phyloP scores from a whole-genome alignment of 2,113 vertebrate genomes.

The Psephotus haematonotus region DNA sequence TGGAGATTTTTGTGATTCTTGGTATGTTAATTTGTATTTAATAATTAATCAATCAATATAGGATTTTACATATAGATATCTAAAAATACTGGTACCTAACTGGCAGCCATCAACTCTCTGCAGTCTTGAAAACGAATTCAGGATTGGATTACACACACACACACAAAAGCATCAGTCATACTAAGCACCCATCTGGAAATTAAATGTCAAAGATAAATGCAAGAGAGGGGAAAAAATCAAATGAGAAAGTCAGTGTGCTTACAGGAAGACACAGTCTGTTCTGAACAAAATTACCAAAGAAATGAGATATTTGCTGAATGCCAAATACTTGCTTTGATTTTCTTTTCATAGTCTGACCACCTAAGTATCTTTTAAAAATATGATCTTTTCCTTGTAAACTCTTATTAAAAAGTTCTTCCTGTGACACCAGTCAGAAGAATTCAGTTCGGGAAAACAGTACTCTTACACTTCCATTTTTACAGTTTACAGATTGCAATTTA shows the following conservation, averaged over 20 bases:
- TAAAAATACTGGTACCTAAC: background rate
- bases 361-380: background rate
- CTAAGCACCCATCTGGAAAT: constrained; percentile 72
- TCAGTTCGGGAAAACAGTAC: background rate
- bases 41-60: constrained; percentile 8
- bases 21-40: background rate
- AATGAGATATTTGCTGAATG: constrained; percentile 49
- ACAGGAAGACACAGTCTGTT: constrained; percentile 66
- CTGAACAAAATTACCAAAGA: constrained; percentile 56
- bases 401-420: background rate
- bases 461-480: background rate
- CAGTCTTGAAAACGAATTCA: constrained; percentile 45
- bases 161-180: constrained; percentile 45
- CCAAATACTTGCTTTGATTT: constrained; percentile 17
- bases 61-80: background rate
- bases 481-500: background rate
- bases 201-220: constrained; percentile 74
- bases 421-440: background rate
- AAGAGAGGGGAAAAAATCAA: constrained; percentile 26
- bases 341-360: background rate
- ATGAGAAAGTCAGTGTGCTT: constrained; percentile 56
- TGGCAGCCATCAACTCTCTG: background rate
- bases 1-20: background rate
- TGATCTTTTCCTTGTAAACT: background rate
- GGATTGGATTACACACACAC: constrained; percentile 21